phyloP scores from a whole-genome alignment of 2,113 vertebrate genomes.

The Turdus rufiventris region DNA sequence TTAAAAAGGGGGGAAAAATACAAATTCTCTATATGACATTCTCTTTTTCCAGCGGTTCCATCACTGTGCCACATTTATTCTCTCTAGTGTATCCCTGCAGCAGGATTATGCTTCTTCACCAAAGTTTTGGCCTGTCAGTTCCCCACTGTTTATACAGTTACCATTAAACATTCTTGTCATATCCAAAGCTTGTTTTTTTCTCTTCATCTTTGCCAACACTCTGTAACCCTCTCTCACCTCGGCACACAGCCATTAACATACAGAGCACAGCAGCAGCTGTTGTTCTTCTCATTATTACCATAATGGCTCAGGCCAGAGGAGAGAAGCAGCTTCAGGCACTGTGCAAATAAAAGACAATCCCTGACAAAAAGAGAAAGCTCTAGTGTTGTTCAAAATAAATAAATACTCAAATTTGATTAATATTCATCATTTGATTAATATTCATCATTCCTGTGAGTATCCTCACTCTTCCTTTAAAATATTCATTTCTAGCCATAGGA shows the following conservation, averaged over 20 bases:
- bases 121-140: background rate
- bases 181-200: background rate
- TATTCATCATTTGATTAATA: too few species aligned
- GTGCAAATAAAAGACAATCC: background rate
- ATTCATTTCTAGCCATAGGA: background rate
- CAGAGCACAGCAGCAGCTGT: background rate
- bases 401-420: too few species aligned
- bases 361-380: background rate
- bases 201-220: background rate
- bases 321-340: background rate
- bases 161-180: background rate
- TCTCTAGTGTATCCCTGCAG: background rate
- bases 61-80: background rate
- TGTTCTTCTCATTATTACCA: slow-evolving; percentile 1
- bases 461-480: background rate
- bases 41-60: background rate
- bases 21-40: background rate
- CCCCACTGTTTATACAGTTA: background rate
- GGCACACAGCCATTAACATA: background rate
- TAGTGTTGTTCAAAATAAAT: background rate
- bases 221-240: background rate
- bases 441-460: background rate
- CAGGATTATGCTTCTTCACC: background rate
- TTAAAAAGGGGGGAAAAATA: background rate
- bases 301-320: background rate